Percentiles rank a stretch among this genome's conserved stretches.
phyloP scores from a whole-genome alignment of 2,113 vertebrate genomes.

The Lagopus leucura region DNA sequence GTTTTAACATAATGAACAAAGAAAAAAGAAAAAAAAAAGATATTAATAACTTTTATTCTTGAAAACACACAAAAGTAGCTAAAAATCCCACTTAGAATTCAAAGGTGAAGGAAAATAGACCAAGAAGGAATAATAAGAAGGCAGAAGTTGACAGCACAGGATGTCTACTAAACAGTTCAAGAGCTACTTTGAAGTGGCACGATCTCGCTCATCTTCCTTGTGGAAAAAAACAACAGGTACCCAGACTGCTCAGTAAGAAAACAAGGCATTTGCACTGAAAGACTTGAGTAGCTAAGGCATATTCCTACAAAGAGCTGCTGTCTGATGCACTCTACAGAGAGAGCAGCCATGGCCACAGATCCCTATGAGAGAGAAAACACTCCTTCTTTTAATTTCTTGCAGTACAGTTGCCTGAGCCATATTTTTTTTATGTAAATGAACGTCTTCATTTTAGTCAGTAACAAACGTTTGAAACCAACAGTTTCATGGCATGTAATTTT shows the following conservation, averaged over 20 bases:
- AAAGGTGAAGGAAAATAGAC: not conserved
- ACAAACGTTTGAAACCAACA: not conserved
- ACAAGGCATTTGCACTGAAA: rapidly evolving
- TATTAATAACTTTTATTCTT: not conserved
- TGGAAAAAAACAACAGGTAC: not conserved
- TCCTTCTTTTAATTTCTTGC: not conserved
- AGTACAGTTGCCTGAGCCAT: not conserved
- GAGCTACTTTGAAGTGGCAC: not conserved
- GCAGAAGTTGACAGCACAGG: not conserved
- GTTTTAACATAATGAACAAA: not conserved
- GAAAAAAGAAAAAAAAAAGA: not conserved
- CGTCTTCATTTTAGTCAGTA: not conserved
- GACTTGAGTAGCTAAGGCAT: not conserved
- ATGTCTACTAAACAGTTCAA: not conserved
- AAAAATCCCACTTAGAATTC: not conserved
- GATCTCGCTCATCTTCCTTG: not conserved
- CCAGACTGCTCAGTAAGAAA: not conserved
- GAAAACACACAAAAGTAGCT: not conserved
- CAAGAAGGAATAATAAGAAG: not conserved
- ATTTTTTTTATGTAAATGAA: not conserved
- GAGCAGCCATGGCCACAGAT: rapidly evolving
- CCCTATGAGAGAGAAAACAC: not conserved
- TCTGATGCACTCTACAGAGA: not conserved
- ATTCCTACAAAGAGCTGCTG: not conserved
- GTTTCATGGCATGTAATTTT: not conserved